Conservation (phyloP, 2,888 invertebrate genomes). For the Agrotis exclamationis region DNA sequence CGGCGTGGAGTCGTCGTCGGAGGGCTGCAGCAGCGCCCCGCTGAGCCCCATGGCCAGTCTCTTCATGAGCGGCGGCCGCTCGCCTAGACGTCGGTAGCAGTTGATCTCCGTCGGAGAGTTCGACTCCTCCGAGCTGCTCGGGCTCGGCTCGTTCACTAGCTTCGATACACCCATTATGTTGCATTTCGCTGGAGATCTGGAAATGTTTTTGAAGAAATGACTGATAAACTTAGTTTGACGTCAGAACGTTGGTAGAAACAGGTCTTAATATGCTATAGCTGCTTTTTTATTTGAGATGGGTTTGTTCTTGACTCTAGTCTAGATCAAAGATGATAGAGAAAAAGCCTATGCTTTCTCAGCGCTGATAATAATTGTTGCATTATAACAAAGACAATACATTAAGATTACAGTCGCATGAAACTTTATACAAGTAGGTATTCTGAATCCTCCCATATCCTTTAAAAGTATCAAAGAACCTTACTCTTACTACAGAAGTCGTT, state of each 20-base stretch:
- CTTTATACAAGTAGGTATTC: no score
- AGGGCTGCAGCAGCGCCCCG: conserved; percentile 87
- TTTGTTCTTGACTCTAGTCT: no score
- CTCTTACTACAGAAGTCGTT: conserved; percentile 5
- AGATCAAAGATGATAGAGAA: no score
- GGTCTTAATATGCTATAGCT: no score
- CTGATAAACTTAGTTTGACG: no score
- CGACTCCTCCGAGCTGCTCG: conserved; percentile 96
- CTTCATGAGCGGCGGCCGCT: conserved; percentile 95
- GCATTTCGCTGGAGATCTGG: conserved; percentile 85
- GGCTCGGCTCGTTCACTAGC: conserved; percentile 84
- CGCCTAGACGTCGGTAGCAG: conserved; percentile 94
- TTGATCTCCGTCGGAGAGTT: conserved; percentile 97
- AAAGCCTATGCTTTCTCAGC: no score
- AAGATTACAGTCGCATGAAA: no score
- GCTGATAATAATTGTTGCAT: no score
- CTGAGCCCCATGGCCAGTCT: conserved; percentile 95
- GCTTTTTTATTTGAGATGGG: no score
- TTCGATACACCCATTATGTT: conserved; percentile 81
- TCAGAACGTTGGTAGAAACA: no score
- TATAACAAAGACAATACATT: no score
- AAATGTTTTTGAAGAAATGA: background rate
- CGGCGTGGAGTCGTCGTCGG: conserved; percentile 94
- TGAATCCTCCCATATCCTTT: no score
- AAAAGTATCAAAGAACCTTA: background rate